phyloP scores from a whole-genome alignment of 1,140 invertebrate species.

The Cephus cinctus region DNA sequence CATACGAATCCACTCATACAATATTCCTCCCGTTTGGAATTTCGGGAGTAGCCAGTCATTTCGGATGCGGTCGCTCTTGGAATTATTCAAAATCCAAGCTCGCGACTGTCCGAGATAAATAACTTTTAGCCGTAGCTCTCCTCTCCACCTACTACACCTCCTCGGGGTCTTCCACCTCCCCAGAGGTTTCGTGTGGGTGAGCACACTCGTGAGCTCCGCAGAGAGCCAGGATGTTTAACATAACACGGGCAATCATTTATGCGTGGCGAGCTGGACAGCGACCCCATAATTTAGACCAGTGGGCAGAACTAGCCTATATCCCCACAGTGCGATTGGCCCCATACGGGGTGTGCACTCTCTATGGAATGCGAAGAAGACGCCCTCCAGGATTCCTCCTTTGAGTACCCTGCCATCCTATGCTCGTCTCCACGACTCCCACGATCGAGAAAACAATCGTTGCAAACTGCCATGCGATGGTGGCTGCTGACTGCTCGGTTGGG shows the following conservation, averaged over 20 bases:
- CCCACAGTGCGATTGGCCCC: conserved; percentile 34
- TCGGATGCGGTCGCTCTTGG: conserved; percentile 12
- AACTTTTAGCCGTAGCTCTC: conserved; percentile 45
- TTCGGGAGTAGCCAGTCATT: no score
- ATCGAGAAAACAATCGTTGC: conserved; percentile 7
- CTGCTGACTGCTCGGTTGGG: no score
- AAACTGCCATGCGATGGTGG: no score
- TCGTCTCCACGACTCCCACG: no score
- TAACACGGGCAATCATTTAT: conserved; percentile 57
- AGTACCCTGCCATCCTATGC: not conserved
- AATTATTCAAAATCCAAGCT: conserved; percentile 55
- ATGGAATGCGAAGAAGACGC: not conserved
- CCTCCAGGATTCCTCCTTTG: conserved; percentile 8
- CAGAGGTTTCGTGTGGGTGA: conserved; percentile 41
- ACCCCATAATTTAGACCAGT: conserved; percentile 53
- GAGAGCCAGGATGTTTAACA: conserved; percentile 54
- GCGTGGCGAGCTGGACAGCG: conserved; percentile 46
- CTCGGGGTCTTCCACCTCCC: conserved; percentile 8
- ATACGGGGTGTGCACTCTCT: conserved; percentile 19
- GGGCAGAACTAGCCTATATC: conserved; percentile 44
- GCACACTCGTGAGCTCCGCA: conserved; percentile 5
- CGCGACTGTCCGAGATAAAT: conserved; percentile 52
- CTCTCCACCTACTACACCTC: conserved; percentile 26
- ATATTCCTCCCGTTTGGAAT: not conserved
- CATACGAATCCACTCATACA: not conserved